These are phyloP conservation scores for Drosophila nr. fundita DNA, from an alignment of 2,888 invertebrate species.

Conservation along the genomic window DNA sequence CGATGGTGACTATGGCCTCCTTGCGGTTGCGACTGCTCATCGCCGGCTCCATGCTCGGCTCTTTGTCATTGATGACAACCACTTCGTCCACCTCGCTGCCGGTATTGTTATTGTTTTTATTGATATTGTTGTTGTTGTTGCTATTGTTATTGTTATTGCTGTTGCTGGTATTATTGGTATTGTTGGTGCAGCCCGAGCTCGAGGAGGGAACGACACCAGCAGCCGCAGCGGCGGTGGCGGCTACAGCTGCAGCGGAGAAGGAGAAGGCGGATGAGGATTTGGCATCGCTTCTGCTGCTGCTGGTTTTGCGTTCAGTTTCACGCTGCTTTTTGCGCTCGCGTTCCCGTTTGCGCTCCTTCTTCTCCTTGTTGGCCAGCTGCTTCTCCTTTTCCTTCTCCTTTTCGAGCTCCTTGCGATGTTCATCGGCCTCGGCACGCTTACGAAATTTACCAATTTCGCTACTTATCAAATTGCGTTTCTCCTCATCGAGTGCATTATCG, in stretches of 20 bases:
- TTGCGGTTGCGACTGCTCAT: constrained; percentile 54
- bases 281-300: constrained; percentile 62
- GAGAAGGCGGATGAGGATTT: neutral
- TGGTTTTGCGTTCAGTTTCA: constrained; percentile 81
- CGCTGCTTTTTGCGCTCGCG: constrained; percentile 82
- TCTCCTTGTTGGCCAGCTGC: constrained; percentile 82
- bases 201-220: neutral
- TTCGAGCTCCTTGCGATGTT: constrained; percentile 86
- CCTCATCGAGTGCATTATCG: constrained; percentile 97
- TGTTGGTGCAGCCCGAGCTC: constrained; percentile 3
- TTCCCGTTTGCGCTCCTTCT: constrained; percentile 85
- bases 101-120: neutral
- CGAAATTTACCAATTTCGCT: constrained; percentile 99
- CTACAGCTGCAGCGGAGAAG: neutral
- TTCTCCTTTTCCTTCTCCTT: constrained; percentile 85
- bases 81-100: constrained; percentile 57
- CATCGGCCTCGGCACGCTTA: constrained; percentile 89
- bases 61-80: constrained; percentile 70
- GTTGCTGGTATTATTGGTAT: neutral
- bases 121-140: constrained; percentile 4
- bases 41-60: constrained; percentile 14
- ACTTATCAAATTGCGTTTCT: constrained; percentile 97
- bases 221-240: neutral
- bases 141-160: constrained; percentile 1
- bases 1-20: constrained; percentile 59